Conservation (phyloP, 2,888 invertebrate genomes). For the Helicoverpa assulta region DNA sequence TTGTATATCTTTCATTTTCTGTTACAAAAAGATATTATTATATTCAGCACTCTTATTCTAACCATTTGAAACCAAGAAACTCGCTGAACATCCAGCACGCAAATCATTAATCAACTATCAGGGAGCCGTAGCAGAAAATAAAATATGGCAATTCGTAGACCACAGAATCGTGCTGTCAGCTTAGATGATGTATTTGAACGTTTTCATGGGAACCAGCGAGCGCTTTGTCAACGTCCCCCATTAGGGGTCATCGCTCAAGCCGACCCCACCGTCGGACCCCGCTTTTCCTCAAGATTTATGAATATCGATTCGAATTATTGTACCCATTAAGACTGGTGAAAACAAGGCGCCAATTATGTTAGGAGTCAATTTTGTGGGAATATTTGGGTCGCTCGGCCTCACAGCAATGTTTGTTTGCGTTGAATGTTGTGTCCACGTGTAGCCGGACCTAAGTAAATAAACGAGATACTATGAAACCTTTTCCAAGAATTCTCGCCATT, state of each 20-base stretch:
- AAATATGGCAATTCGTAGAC: slow-evolving; percentile 88
- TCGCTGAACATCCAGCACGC: slow-evolving; percentile 67
- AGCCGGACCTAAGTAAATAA: not conserved
- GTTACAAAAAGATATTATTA: not conserved
- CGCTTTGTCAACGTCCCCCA: slow-evolving; percentile 89
- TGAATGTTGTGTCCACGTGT: not conserved
- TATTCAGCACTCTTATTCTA: not conserved
- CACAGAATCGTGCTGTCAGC: slow-evolving; percentile 85
- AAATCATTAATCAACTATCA: slow-evolving; percentile 86
- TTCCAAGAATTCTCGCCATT: not conserved
- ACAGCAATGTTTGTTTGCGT: not conserved
- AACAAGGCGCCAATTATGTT: slow-evolving; percentile 52
- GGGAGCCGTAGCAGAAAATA: slow-evolving; percentile 85
- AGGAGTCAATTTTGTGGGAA: slow-evolving; percentile 28
- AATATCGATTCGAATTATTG: slow-evolving; percentile 69
- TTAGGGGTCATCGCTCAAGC: slow-evolving; percentile 87
- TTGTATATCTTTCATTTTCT: not conserved
- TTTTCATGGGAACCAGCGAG: slow-evolving; percentile 85
- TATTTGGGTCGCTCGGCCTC: not conserved
- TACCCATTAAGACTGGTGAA: slow-evolving; percentile 49
- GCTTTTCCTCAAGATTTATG: slow-evolving; percentile 70
- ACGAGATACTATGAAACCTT: not conserved
- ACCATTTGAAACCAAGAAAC: slow-evolving; percentile 29
- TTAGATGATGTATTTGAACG: slow-evolving; percentile 89
- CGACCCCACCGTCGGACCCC: slow-evolving; percentile 62